Evolutionary conservation across 1,140 invertebrate genomes (phyloP).

Genomic region (Varroa destructor): DNA sequence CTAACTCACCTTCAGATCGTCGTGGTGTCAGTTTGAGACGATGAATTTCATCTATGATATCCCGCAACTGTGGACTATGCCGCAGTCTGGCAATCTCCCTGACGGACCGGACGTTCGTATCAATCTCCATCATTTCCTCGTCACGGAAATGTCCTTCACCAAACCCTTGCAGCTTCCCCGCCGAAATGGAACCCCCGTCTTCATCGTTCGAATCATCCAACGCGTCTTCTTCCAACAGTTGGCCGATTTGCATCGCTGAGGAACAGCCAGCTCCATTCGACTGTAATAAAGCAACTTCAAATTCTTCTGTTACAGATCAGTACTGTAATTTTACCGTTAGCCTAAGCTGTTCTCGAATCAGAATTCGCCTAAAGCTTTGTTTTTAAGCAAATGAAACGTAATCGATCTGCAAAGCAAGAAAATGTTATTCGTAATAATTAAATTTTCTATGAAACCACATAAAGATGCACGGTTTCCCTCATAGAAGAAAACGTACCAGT

Average conservation of each 20-base stretch:
- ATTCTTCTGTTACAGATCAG: neutral
- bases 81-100: slow-evolving; percentile 70
- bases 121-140: slow-evolving; percentile 41
- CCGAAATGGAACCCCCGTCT: slow-evolving; percentile 48
- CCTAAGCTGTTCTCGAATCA: too few species aligned
- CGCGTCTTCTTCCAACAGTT: neutral
- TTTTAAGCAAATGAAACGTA: too few species aligned
- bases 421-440: too few species aligned
- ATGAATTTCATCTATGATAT: slow-evolving; percentile 9
- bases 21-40: slow-evolving; percentile 2
- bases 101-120: slow-evolving; percentile 52
- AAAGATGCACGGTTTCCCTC: too few species aligned
- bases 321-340: too few species aligned
- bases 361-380: too few species aligned
- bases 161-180: slow-evolving; percentile 38
- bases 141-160: slow-evolving; percentile 39
- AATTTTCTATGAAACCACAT: too few species aligned
- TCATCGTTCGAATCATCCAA: too few species aligned
- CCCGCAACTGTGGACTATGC: slow-evolving; percentile 43
- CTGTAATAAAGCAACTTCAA: neutral
- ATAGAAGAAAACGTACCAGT: too few species aligned
- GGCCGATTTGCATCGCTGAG: neutral
- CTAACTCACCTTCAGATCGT: slow-evolving; percentile 26
- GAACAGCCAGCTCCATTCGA: neutral
- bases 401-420: too few species aligned